Percentiles rank a stretch among this genome's conserved stretches.
phyloP scores from a whole-genome alignment of 2,113 vertebrate genomes.

The Coptodon rendalli region DNA sequence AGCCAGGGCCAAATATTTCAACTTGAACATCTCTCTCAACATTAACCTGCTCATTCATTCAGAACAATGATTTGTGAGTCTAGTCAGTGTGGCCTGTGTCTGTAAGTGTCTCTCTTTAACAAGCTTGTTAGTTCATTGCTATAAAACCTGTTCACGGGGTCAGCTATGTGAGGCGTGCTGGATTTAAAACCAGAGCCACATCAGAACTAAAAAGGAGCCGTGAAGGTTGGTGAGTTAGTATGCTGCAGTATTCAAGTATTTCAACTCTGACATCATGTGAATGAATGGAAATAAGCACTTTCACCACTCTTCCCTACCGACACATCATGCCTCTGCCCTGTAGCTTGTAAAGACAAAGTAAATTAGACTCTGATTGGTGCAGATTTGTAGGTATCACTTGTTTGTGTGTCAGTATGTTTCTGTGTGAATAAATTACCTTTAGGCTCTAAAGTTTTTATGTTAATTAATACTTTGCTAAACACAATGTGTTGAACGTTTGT shows the following conservation, averaged over 20 bases:
- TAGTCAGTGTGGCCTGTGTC: neutral
- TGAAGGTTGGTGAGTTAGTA: neutral
- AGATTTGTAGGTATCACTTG: neutral
- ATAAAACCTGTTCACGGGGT: neutral
- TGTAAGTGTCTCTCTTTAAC: neutral
- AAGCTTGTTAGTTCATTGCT: neutral
- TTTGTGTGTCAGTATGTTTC: neutral
- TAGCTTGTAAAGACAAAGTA: constrained; percentile 12
- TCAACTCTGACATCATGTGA: constrained; percentile 24
- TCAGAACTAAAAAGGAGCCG: neutral
- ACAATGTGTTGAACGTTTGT: neutral
- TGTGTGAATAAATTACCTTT: neutral
- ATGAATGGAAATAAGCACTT: neutral
- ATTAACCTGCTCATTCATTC: neutral
- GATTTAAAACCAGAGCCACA: constrained; percentile 3
- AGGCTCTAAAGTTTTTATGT: neutral
- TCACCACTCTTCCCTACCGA: constrained; percentile 18
- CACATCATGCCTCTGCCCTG: neutral
- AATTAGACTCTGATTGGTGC: constrained; percentile 14
- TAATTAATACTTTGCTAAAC: constrained; percentile 2
- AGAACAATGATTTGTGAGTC: neutral
- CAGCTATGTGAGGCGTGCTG: neutral
- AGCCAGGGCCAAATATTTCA: neutral
- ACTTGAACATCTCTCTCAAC: neutral
- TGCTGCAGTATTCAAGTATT: neutral